Base-by-base conservation (phyloP, 2,113 vertebrate genomes). In the Boulengeromyrus knoepffleri region DNA sequence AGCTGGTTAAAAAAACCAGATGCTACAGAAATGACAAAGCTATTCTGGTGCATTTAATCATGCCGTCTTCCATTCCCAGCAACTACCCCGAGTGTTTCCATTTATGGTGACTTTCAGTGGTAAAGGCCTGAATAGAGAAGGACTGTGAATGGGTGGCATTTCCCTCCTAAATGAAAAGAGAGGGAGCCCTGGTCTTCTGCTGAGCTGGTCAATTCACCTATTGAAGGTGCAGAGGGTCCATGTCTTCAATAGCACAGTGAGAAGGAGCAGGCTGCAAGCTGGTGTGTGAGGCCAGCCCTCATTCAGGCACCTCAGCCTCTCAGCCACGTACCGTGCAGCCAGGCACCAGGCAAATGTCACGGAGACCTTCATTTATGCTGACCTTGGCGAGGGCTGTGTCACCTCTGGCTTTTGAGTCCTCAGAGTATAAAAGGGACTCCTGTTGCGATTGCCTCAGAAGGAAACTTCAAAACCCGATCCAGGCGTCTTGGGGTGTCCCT, bases 81-180 rank as follows among this genome's bases (percentile, higher is more conserved):
- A 47, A 4, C 27, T 42, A 46, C 36, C 77, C 13, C 8, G n/a
- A 53, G 77, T 10, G 80, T 50, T 70, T 89, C 88, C 88, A 58
- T 85, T 85, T 58, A 27, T 24, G 15, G 50, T 47, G 52, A 45
- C 89, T 89, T 84, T 89, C 89, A 89, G 39, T 27, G 47, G 39
- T 62, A 84, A 17, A 83, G 77, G 74, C 12, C 89, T 85, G 47
- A 45, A 89, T 56, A 56, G 58, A 84, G 13, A 27, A 39, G 49
- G 8, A n/a, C 46, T n/a, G 36, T 89, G 89, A 89, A 89, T 89
- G 77, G 89, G 52, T 89, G 89, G 77, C 89, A 89, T 89, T 89
- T 89, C 80, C 89, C 24, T 89, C 58, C 50, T 21, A 85, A 85
- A 39, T 46, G 42, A 89, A 49, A 62, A 36, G 89, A 85, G 52